phyloP scores from a whole-genome alignment of 1,140 invertebrate species.

The Drosophila carrolli region DNA sequence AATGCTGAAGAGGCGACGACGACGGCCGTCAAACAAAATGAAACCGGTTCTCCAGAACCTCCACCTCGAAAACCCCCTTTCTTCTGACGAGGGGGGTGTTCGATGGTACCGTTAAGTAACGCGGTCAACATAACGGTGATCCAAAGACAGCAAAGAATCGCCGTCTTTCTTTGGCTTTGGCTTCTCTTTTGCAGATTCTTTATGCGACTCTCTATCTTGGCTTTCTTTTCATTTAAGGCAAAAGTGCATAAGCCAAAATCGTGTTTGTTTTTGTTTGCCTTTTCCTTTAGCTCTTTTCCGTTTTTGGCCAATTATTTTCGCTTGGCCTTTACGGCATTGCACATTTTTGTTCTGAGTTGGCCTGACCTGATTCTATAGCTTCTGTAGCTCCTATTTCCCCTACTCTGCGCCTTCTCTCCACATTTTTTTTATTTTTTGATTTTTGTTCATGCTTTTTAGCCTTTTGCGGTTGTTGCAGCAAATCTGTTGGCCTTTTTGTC shows the following conservation, averaged over 20 bases:
- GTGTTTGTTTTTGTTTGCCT: slow-evolving; percentile 25
- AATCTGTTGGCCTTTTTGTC: slow-evolving; percentile 66
- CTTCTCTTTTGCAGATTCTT: slow-evolving; percentile 27
- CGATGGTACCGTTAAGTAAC: slow-evolving; percentile 68
- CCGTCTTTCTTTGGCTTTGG: slow-evolving; percentile 15
- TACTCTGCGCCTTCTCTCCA: background rate
- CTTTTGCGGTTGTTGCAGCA: slow-evolving; percentile 70
- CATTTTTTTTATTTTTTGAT: slow-evolving; percentile 1
- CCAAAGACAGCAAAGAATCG: slow-evolving; percentile 44
- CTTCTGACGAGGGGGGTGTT: slow-evolving; percentile 9
- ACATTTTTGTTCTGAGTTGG: slow-evolving; percentile 52
- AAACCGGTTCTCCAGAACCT: slow-evolving; percentile 59
- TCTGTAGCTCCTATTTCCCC: slow-evolving; percentile 23
- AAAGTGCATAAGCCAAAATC: slow-evolving; percentile 56
- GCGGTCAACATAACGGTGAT: slow-evolving; percentile 79
- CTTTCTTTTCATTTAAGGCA: slow-evolving; percentile 72
- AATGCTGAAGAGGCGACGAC: slow-evolving; percentile 60
- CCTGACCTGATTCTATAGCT: slow-evolving; percentile 68
- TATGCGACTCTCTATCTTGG: slow-evolving; percentile 24
- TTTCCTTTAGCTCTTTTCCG: slow-evolving; percentile 13
- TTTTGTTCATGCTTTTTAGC: slow-evolving; percentile 57
- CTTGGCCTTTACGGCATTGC: slow-evolving; percentile 63
- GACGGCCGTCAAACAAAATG: slow-evolving; percentile 25
- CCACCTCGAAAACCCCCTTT: slow-evolving; percentile 3
- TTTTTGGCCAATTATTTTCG: slow-evolving; percentile 72